Percentiles rank a stretch among this genome's conserved stretches.
Evolutionary conservation across 2,797 vertebrate species (phyloP).

Genomic region (Epinephelus coioides): DNA sequence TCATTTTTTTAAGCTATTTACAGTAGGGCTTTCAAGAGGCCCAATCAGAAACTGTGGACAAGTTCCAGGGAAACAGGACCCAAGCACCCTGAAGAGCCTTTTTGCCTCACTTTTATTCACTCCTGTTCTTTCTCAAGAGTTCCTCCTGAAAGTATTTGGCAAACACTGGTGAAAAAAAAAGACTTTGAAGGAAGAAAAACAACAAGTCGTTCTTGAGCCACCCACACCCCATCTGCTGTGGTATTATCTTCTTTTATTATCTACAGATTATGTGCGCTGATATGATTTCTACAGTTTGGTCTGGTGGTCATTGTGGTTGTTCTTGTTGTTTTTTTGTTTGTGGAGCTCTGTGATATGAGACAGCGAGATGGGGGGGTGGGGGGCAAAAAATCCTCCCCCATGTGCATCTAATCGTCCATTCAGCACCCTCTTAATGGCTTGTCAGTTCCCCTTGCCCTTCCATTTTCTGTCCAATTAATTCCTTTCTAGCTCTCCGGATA

Average conservation of each 20-base stretch:
- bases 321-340: slow-evolving; percentile 81
- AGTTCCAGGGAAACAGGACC: slow-evolving; percentile 83
- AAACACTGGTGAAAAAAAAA: slow-evolving; percentile 82
- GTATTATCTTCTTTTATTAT: slow-evolving; percentile 88
- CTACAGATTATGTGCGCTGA: slow-evolving; percentile 82
- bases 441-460: slow-evolving; percentile 96
- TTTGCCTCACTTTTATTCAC: slow-evolving; percentile 85
- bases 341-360: slow-evolving; percentile 83
- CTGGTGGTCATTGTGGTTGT: slow-evolving; percentile 80
- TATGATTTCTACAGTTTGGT: slow-evolving; percentile 82
- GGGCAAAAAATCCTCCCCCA: slow-evolving; percentile 83
- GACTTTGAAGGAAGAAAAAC: slow-evolving; percentile 87
- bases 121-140: slow-evolving; percentile 88
- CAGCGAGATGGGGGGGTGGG: slow-evolving; percentile 69
- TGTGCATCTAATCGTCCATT: slow-evolving; percentile 93
- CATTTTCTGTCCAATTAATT: slow-evolving; percentile 99
- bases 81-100: slow-evolving; percentile 84
- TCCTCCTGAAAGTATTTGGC: slow-evolving; percentile 89
- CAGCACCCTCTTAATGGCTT: slow-evolving; percentile 95
- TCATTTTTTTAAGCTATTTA: slow-evolving; percentile 71
- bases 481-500: slow-evolving; percentile 98
- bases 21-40: slow-evolving; percentile 75
- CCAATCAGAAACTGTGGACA: slow-evolving; percentile 75
- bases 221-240: slow-evolving; percentile 90
- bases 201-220: slow-evolving; percentile 87